Evolutionary conservation across 2,888 invertebrate species (phyloP), one percentile per base, ranked within the genome.

Genomic region (Ceraclea dissimilis): DNA sequence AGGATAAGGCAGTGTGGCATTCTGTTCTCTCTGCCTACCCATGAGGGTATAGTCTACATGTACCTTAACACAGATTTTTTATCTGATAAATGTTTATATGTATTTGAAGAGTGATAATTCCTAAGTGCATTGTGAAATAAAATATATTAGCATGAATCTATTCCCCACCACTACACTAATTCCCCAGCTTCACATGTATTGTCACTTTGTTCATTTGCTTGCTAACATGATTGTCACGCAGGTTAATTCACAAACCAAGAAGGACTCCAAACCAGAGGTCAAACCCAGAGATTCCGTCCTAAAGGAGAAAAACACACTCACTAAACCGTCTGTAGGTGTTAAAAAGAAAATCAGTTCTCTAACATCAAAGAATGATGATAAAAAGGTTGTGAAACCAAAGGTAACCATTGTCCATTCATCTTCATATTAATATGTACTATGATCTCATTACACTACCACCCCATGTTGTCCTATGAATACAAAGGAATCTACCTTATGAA

Each of bases 361-460:
- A 44, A 34, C 51, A 19, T 51, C 58, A 46, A 73, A 73, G 61
- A 71, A 70, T 57, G 71, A 72, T 5, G 72, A 70, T 57, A 73
- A 73, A 59, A 73, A 73, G 31, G 31, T 46, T 46, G 22, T 51
- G 19, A 51, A 48, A 47, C 49, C 31, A 10, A 59, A 59, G 59
- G 59, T 59, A 55, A 58, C 18, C 39, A 39, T 13, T 39, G 39
- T 39, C 16, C 8, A 39, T 39, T n/a, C 13, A 8, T 26, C 13
- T n/a, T 39, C 31, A 39, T 39, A 16, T 39, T 39, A 2, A 39
- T 13, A 13, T 8, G 2, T 13, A 39, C 39, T n/a, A 13, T 16
- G 16, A 39, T 39, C n/a, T 26, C 39, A 39, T 39, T n/a, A 39
- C 31, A 8, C 8, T 8, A 31, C 31, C 6, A 31, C 31, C n/a